A percentile compares a stretch with the other conserved stretches of the same genome.
These are phyloP conservation scores for Brachyhypopomus occidentalis DNA, from an alignment of 2,113 vertebrate species.

Conservation along the genomic window DNA sequence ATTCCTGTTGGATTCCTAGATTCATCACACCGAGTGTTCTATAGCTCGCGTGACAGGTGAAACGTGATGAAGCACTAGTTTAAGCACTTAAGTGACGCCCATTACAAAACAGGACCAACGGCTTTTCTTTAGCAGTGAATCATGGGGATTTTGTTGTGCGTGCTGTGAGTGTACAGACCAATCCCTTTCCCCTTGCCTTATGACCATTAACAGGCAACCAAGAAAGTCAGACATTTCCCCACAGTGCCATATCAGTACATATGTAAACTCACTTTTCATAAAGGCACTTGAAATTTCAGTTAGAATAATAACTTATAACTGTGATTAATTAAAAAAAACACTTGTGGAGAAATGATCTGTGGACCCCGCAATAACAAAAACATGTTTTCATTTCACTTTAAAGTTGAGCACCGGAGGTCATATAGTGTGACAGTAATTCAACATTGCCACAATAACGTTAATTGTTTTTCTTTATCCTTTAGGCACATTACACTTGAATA, in stretches of 20 bases:
- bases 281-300: not conserved
- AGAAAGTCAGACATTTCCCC: not conserved
- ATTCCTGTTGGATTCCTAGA: no score
- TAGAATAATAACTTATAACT: not conserved
- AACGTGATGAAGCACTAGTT: not conserved
- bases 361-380: not conserved
- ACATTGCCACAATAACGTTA: no score
- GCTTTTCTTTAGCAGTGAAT: not conserved
- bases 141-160: no score
- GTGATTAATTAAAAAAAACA: not conserved
- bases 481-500: not conserved
- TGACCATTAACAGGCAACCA: not conserved
- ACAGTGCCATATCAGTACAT: not conserved
- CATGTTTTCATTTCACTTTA: slow-evolving; percentile 13
- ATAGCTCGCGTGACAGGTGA: not conserved
- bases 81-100: not conserved
- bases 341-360: not conserved
- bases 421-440: not conserved
- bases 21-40: no score
- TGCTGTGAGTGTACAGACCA: not conserved
- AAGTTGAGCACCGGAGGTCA: not conserved
- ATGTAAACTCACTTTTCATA: not conserved
- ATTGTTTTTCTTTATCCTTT: not conserved
- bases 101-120: not conserved
- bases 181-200: not conserved